A percentile compares a stretch with the other conserved stretches of the same genome.
These are phyloP conservation scores for Gallirallus australis DNA, from an alignment of 2,797 vertebrate genomes.

Conservation along the genomic window DNA sequence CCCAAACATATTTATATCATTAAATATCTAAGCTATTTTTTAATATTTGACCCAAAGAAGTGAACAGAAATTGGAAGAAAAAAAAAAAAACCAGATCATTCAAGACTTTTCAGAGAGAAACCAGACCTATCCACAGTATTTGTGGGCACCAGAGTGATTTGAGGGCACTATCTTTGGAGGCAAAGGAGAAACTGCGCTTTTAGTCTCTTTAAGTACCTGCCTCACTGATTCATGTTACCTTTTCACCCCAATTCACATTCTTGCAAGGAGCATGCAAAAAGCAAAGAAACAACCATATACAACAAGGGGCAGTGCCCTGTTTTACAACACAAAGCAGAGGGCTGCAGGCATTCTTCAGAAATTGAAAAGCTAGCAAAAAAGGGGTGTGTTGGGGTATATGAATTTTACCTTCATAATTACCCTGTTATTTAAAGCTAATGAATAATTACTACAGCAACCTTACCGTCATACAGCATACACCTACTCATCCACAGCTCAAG, in stretches of 20 bases:
- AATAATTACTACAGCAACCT: slow-evolving; percentile 69
- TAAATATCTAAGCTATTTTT: background rate
- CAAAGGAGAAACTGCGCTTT: background rate
- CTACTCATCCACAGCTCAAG: slow-evolving; percentile 11
- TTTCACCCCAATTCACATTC: slow-evolving; percentile 50
- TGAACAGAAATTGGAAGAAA: background rate
- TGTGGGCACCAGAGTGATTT: background rate
- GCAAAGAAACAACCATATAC: background rate
- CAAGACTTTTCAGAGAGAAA: background rate
- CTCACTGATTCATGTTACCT: slow-evolving; percentile 49
- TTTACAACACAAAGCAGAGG: slow-evolving; percentile 54
- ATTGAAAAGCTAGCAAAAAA: slow-evolving; percentile 59
- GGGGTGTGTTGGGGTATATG: slow-evolving; percentile 68
- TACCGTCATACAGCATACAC: slow-evolving; percentile 11
- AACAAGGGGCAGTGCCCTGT: slow-evolving; percentile 14
- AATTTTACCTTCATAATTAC: slow-evolving; percentile 69
- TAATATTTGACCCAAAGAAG: background rate
- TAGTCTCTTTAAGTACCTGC: background rate
- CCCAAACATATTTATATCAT: background rate
- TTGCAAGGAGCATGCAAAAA: slow-evolving; percentile 6
- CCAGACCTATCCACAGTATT: background rate
- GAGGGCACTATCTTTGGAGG: background rate
- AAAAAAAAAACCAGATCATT: background rate
- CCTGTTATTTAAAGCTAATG: slow-evolving; percentile 74
- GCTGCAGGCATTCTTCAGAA: slow-evolving; percentile 65